Conservation (phyloP, 2,113 vertebrate species). For the Vanacampus margaritifer region DNA sequence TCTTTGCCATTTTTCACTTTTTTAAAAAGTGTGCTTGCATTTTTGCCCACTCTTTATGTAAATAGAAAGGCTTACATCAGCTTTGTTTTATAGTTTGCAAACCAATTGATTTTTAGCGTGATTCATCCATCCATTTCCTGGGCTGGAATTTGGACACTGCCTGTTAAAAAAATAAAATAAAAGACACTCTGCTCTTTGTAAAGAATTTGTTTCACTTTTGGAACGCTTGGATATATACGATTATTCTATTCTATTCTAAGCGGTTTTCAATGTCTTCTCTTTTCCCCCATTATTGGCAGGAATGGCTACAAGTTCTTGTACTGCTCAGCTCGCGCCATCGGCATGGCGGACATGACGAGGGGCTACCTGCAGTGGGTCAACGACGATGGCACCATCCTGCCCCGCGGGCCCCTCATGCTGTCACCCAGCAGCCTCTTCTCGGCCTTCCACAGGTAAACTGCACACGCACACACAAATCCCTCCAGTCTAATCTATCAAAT, state of each 20-base stretch:
- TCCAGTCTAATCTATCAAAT: no score
- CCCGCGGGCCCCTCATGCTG: constrained; percentile 90
- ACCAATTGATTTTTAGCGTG: no score
- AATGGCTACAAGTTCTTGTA: constrained; percentile 99
- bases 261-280: background rate
- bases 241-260: constrained; percentile 33
- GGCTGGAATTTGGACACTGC: no score
- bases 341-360: constrained; percentile 97
- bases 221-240: background rate
- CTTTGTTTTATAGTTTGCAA: no score
- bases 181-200: background rate
- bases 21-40: no score
- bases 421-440: constrained; percentile 98
- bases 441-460: constrained; percentile 89
- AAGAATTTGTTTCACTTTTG: background rate
- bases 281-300: constrained; percentile 59
- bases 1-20: no score
- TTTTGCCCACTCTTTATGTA: no score
- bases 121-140: no score
- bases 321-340: constrained; percentile 94
- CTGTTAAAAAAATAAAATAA: background rate
- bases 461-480: no score
- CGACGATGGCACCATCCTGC: constrained; percentile 91
- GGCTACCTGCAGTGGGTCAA: constrained; percentile 98
- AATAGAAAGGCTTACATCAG: no score